These are phyloP conservation scores for Brachionichthys hirsutus DNA, from an alignment of 2,113 vertebrate species.

Conservation along the genomic window DNA sequence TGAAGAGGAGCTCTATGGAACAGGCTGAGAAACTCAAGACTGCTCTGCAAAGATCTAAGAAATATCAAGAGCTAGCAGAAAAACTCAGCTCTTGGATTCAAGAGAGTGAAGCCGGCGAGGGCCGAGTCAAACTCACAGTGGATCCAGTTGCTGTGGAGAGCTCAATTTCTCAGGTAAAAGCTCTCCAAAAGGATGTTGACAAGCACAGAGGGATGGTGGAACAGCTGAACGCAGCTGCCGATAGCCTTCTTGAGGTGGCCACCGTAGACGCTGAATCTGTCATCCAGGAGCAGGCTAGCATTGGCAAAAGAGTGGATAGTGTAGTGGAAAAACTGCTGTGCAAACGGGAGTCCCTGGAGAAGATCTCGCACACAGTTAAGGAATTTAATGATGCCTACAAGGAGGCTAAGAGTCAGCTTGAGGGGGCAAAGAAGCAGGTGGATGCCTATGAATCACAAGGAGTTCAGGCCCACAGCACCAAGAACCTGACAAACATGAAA, in stretches of 20 bases:
- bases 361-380: constrained; percentile 84
- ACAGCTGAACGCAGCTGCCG: constrained; percentile 82
- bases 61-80: constrained; percentile 84
- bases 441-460: constrained; percentile 82
- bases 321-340: constrained; percentile 83
- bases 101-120: constrained; percentile 80
- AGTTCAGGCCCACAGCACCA: constrained; percentile 87
- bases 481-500: constrained; percentile 89
- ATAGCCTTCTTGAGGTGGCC: constrained; percentile 83
- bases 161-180: constrained; percentile 81
- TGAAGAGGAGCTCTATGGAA: constrained; percentile 82
- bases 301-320: constrained; percentile 81
- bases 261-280: constrained; percentile 83
- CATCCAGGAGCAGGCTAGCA: constrained; percentile 76
- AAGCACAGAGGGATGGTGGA: constrained; percentile 88
- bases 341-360: constrained; percentile 86
- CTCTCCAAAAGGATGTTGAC: constrained; percentile 91
- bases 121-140: constrained; percentile 76
- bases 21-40: constrained; percentile 81
- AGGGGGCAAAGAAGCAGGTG: constrained; percentile 84
- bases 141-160: constrained; percentile 81
- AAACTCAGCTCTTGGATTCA: constrained; percentile 85
- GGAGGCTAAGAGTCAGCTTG: constrained; percentile 84
- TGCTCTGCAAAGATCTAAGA: constrained; percentile 84
- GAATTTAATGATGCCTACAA: constrained; percentile 87